phyloP scores from a whole-genome alignment of 1,140 invertebrate species.

The Tribolium castaneum region DNA sequence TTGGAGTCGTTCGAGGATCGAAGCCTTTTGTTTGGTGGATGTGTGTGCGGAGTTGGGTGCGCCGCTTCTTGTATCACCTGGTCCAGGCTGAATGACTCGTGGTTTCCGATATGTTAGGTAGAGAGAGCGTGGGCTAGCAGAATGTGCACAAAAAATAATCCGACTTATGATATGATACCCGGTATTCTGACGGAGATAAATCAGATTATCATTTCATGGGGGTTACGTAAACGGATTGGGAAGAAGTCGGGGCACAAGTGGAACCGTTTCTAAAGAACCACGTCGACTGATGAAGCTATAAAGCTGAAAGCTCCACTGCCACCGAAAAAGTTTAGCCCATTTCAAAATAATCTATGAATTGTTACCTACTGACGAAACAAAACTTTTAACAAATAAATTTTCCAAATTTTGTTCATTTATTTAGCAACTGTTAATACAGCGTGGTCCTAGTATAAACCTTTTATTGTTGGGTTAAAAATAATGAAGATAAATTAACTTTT shows the following conservation, averaged over 20 bases:
- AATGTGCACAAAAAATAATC: slow-evolving; percentile 50
- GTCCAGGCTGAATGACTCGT: slow-evolving; percentile 46
- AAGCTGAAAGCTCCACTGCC: background rate
- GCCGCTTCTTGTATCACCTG: slow-evolving; percentile 44
- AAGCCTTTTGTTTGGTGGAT: background rate
- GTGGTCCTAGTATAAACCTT: too few relatives aligned
- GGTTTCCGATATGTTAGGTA: slow-evolving; percentile 41
- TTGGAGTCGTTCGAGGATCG: background rate
- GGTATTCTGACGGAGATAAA: slow-evolving; percentile 28
- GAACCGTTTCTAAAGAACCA: background rate
- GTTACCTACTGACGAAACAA: too few relatives aligned
- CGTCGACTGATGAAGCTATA: background rate
- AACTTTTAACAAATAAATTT: too few relatives aligned
- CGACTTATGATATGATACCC: slow-evolving; percentile 47
- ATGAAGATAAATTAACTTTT: too few relatives aligned
- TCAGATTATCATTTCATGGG: slow-evolving; percentile 39
- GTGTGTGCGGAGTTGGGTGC: slow-evolving; percentile 30
- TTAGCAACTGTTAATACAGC: too few relatives aligned
- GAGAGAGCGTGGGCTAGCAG: slow-evolving; percentile 46
- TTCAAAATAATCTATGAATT: too few relatives aligned
- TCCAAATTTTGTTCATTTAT: too few relatives aligned
- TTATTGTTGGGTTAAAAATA: too few relatives aligned
- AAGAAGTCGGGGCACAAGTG: background rate
- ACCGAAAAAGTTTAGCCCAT: too few relatives aligned
- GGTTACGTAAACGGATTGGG: background rate